Evolutionary conservation across 2,888 invertebrate species (phyloP).

Genomic region (Lasioglossum oenotherae): DNA sequence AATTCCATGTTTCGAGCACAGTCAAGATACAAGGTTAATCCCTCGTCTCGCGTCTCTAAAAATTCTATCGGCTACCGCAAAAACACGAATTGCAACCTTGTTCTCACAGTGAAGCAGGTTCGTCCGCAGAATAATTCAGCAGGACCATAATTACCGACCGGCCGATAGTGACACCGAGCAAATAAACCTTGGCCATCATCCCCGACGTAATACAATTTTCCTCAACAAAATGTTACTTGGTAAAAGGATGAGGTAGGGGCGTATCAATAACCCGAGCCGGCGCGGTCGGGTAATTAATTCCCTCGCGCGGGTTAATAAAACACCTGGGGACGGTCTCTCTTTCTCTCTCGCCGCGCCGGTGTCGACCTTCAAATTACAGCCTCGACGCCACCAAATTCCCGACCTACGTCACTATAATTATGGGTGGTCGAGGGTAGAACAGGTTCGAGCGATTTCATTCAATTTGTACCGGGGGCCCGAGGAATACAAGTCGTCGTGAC

Average conservation of each 20-base stretch:
- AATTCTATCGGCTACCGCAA: background rate
- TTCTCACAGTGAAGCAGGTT: background rate
- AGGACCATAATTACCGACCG: background rate
- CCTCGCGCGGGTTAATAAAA: background rate
- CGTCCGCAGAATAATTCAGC: background rate
- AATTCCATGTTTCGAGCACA: too few relatives aligned
- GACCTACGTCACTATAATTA: conserved; percentile 72
- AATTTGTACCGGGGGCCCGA: conserved; percentile 12
- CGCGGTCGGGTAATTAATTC: conserved; percentile 4
- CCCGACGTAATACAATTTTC: background rate
- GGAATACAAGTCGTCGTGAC: background rate
- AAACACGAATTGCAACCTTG: background rate
- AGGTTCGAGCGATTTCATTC: background rate
- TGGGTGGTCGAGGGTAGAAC: conserved; percentile 58
- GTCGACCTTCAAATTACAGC: conserved; percentile 47
- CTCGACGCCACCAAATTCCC: conserved; percentile 53
- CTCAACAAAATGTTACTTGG: background rate
- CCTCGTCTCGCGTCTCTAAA: background rate
- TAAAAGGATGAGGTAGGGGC: background rate
- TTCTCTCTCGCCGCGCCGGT: background rate
- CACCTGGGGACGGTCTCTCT: background rate
- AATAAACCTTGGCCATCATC: background rate
- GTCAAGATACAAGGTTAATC: too few relatives aligned
- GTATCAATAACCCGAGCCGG: background rate
- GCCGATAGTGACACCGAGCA: background rate